Percentiles rank a stretch among this genome's conserved stretches.
phyloP scores from a whole-genome alignment of 2,113 vertebrate genomes.

The Chloroceryle aenea region DNA sequence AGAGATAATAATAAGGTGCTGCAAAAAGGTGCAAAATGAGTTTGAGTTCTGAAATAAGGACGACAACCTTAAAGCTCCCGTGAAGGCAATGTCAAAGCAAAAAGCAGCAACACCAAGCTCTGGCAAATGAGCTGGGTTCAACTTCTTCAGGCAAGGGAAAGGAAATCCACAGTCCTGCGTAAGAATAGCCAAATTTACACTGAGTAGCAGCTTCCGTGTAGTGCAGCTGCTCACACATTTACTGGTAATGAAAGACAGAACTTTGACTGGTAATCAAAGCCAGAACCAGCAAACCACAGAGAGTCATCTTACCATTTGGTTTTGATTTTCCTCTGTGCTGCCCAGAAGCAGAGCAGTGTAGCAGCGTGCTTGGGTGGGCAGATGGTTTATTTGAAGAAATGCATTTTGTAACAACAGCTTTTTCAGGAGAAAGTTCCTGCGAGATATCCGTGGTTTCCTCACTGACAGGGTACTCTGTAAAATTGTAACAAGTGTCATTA shows the following conservation, averaged over 20 bases:
- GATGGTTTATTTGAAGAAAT: constrained; percentile 76
- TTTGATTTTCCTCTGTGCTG: constrained; percentile 81
- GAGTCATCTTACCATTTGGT: constrained; percentile 68
- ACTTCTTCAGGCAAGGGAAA: not conserved
- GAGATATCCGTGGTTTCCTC: constrained; percentile 83
- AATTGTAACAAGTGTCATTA: not conserved
- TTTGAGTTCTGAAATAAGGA: not conserved
- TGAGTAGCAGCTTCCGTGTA: not conserved
- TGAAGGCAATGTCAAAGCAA: not conserved
- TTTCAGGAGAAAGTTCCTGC: constrained; percentile 76
- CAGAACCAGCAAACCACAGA: not conserved
- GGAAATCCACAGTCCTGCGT: rapidly evolving
- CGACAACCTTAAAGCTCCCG: not conserved
- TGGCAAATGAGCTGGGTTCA: not conserved
- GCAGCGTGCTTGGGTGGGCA: constrained; percentile 79
- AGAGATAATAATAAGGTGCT: not conserved
- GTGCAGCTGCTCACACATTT: not conserved
- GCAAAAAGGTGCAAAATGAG: not conserved
- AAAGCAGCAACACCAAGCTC: not conserved
- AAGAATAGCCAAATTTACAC: not conserved
- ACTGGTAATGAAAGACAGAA: not conserved
- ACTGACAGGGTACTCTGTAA: constrained; percentile 79
- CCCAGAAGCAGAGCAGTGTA: constrained; percentile 81
- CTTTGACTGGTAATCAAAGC: not conserved
- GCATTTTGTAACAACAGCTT: constrained; percentile 73